These are phyloP conservation scores for Anarrhichthys ocellatus DNA, from an alignment of 2,113 vertebrate genomes.

Conservation along the genomic window DNA sequence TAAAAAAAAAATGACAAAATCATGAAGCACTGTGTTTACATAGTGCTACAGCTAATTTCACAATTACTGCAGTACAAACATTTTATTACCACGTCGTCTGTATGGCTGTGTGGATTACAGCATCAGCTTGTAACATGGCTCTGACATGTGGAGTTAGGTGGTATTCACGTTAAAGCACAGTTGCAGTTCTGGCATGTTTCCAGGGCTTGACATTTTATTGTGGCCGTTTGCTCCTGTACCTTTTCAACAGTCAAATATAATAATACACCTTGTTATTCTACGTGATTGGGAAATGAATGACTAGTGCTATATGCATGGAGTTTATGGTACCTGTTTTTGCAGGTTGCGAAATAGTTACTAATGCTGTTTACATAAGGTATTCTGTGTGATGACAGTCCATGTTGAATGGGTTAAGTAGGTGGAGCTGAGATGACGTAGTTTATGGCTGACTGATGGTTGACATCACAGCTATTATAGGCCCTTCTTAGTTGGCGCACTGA, in stretches of 20 bases:
- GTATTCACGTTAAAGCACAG: conserved; percentile 51
- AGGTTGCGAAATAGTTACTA: conserved; percentile 45
- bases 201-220: conserved; percentile 38
- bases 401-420: conserved; percentile 50
- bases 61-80: conserved; percentile 61
- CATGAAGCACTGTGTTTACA: conserved; percentile 66
- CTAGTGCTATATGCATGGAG: conserved; percentile 56
- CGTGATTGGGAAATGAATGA: conserved; percentile 40
- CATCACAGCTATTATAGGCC: conserved; percentile 86
- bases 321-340: conserved; percentile 48
- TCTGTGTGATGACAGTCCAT: conserved; percentile 52
- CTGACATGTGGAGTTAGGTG: conserved; percentile 33
- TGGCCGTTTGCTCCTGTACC: conserved; percentile 32
- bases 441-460: conserved; percentile 46
- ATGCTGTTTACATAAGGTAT: conserved; percentile 47
- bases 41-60: conserved; percentile 69
- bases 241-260: conserved; percentile 67
- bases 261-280: conserved; percentile 53
- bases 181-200: conserved; percentile 50
- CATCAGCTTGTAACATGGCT: conserved; percentile 56
- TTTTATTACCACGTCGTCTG: conserved; percentile 43
- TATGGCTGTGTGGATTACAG: conserved; percentile 64
- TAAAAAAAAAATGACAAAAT: conserved; percentile 52
- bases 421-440: conserved; percentile 55
- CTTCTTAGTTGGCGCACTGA: conserved; percentile 95